A percentile compares a stretch with the other conserved stretches of the same genome.
Evolutionary conservation across 2,113 vertebrate species (phyloP).

Genomic region (Excalfactoria chinensis): DNA sequence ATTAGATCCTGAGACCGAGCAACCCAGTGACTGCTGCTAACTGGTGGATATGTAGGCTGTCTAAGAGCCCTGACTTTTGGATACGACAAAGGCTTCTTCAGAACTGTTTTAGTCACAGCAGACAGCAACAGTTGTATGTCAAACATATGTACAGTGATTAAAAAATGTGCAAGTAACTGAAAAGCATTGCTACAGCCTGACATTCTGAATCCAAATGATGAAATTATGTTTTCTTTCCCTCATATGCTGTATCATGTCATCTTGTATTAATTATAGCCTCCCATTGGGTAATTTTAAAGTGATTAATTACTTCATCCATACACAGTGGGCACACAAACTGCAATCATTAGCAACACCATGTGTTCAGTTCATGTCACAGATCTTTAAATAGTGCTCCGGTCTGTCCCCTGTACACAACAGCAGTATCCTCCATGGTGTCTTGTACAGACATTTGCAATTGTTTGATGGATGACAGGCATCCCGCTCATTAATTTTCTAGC

Average conservation of each 20-base stretch:
- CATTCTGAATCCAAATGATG: not conserved
- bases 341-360: conserved; percentile 8
- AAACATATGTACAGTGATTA: not conserved
- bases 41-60: not conserved
- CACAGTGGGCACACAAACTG: not conserved
- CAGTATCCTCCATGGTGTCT: not conserved
- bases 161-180: not conserved
- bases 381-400: conserved; percentile 17
- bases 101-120: not conserved
- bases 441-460: not conserved
- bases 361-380: conserved; percentile 21
- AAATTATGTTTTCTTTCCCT: not conserved
- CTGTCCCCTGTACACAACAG: not conserved
- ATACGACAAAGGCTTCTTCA: not conserved
- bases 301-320: conserved; percentile 44
- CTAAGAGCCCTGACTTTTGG: not conserved
- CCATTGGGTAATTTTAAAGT: not conserved
- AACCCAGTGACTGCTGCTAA: not conserved
- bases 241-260: not conserved
- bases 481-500: conserved; percentile 43
- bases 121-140: not conserved
- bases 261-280: not conserved
- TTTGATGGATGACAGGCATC: conserved; percentile 16
- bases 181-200: not conserved
- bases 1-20: not conserved